A percentile compares a stretch with the other conserved stretches of the same genome.
These are phyloP conservation scores for Oryzias javanicus DNA, from an alignment of 2,113 vertebrate genomes.

Conservation along the genomic window DNA sequence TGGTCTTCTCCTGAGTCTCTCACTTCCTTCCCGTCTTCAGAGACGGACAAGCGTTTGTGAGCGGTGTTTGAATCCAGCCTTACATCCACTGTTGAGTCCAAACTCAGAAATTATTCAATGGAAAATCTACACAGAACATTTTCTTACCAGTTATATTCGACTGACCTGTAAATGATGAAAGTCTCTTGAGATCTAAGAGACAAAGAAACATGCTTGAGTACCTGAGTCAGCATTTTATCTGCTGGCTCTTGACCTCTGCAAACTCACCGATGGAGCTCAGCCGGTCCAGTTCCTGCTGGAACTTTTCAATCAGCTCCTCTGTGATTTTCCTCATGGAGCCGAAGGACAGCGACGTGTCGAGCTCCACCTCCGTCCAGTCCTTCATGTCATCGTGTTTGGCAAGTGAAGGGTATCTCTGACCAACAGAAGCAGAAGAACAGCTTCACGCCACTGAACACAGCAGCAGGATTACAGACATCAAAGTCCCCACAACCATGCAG, in stretches of 20 bases:
- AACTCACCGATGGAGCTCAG: constrained; percentile 57
- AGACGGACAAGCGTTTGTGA: constrained; percentile 44
- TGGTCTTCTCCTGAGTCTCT: constrained; percentile 27
- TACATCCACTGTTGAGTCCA: constrained; percentile 49
- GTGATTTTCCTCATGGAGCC: constrained; percentile 46
- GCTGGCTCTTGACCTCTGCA: not conserved
- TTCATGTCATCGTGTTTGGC: not conserved
- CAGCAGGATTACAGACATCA: not conserved
- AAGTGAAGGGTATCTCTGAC: constrained; percentile 44
- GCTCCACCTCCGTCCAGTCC: constrained; percentile 21
- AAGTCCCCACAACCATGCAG: too few species aligned
- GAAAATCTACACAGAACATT: not conserved
- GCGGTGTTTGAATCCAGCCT: constrained; percentile 61
- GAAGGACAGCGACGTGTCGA: constrained; percentile 60
- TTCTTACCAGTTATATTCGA: not conserved
- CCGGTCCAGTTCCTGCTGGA: constrained; percentile 45
- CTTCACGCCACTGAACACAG: fast-evolving
- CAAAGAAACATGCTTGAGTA: not conserved
- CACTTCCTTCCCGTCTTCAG: constrained; percentile 53
- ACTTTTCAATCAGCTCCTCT: constrained; percentile 2
- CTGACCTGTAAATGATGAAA: constrained; percentile 59
- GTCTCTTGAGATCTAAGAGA: constrained; percentile 54
- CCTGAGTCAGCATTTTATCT: fast-evolving
- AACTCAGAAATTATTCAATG: not conserved
- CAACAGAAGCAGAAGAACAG: not conserved